Evolutionary conservation across 2,888 invertebrate genomes (phyloP), one percentile per base, ranked within the genome.

Genomic region (Amblyteles armatorius): DNA sequence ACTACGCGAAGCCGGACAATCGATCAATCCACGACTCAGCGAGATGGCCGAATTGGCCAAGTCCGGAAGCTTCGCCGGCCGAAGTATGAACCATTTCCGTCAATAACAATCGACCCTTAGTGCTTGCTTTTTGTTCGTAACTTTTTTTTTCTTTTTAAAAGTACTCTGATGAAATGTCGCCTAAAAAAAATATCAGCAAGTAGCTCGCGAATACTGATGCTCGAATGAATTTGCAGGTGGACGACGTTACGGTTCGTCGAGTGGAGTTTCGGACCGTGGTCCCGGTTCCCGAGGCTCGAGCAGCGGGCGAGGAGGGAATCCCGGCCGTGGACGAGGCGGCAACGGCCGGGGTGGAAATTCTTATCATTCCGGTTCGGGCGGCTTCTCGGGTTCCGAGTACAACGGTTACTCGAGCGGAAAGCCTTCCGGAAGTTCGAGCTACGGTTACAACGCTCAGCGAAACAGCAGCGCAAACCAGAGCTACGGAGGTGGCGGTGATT

Each of bases 1-100:
- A 44, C 95, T 99, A 79, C 95, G 96, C 91, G 98, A 99, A 95
- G 98, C 98, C 84, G 98, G 98, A 92, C 95, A 96, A 97, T 96
- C 96, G 88, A 95, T 99, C 79, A 97, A 97, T 94, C 98, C 98
- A 69, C 97, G 98, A 91, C 95, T 99, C 73, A 96, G 96, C 91
- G 97, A 97, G 90, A 96, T 98, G 96, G 97, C 93, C 3, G 92
- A 93, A 83, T 87, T 93, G 86, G 93, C 93, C 1, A 93, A 93
- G 76, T 91, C 93, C 3, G 91, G 92, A 50, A 90, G 88, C 67
- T 92, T 91, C 82, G 90, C 91, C 60, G 87, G 86, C 36, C 89
- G 93, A 91, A 90, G 93, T 92, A 88, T 79, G 87, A 44, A 52
- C 44, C 16, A 16, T 48, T 48, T 48, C 4, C 16, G 3, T 16